A percentile compares a stretch with the other conserved stretches of the same genome.
These are phyloP conservation scores for Myiozetetes cayanensis DNA, from an alignment of 2,113 vertebrate species.

Conservation along the genomic window DNA sequence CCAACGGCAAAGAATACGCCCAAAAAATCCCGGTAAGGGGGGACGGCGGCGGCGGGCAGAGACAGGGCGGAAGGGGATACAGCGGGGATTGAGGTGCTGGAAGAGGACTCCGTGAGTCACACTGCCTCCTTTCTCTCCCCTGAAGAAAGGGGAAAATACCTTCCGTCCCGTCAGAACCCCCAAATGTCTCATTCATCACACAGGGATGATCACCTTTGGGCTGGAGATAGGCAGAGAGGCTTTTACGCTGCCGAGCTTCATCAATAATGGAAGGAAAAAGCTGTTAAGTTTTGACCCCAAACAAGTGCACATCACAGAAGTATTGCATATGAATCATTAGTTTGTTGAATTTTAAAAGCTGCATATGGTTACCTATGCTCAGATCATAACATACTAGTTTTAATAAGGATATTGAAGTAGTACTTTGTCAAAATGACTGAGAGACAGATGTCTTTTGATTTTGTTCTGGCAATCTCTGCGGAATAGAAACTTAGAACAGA, in stretches of 20 bases:
- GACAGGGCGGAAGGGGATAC: background rate
- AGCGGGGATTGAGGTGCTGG: background rate
- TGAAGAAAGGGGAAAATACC: background rate
- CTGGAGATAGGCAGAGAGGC: background rate
- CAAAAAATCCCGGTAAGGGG: conserved; percentile 71
- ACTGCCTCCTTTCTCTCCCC: rapidly evolving
- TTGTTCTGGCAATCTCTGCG: background rate
- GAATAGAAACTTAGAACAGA: background rate
- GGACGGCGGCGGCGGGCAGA: too few species aligned
- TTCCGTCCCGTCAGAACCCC: background rate
- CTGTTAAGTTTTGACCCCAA: background rate
- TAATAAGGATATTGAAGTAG: background rate
- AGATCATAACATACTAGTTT: background rate
- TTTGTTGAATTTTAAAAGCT: background rate
- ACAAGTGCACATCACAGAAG: background rate
- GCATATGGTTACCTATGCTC: background rate
- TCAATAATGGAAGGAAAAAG: background rate
- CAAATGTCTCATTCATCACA: background rate
- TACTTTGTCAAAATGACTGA: background rate
- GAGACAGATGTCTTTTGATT: background rate
- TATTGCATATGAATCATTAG: background rate
- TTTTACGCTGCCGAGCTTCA: background rate
- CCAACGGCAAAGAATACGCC: conserved; percentile 74
- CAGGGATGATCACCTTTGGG: rapidly evolving
- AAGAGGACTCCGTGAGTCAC: too few species aligned